These are phyloP conservation scores for Neoaliturus tenellus DNA, from an alignment of 2,888 invertebrate species.

Conservation along the genomic window DNA sequence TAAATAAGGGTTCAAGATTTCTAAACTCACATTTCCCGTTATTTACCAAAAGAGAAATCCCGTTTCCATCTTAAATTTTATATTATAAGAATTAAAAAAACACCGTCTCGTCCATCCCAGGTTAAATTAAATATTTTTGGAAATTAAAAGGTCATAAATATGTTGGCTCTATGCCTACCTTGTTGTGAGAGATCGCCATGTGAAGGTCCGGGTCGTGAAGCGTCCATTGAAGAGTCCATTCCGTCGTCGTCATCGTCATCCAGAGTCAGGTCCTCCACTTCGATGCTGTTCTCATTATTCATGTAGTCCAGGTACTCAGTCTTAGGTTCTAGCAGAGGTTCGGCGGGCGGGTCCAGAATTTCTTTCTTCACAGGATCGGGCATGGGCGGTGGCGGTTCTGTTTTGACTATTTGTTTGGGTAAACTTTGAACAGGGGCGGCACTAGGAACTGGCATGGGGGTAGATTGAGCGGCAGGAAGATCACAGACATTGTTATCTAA, in stretches of 20 bases:
- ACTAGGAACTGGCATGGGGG: constrained; percentile 61
- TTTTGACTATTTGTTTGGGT: constrained; percentile 71
- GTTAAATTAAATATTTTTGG: no score
- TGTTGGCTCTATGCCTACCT: constrained; percentile 72
- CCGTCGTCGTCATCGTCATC: constrained; percentile 77
- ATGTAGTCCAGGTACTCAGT: constrained; percentile 83
- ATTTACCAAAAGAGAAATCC: no score
- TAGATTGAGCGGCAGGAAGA: constrained; percentile 64
- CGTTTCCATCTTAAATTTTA: background rate
- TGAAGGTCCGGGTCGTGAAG: constrained; percentile 83
- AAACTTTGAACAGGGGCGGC: constrained; percentile 55
- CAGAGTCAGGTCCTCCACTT: constrained; percentile 85
- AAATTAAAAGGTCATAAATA: no score
- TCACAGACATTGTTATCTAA: constrained; percentile 66
- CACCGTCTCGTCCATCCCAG: no score
- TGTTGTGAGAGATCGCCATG: constrained; percentile 77
- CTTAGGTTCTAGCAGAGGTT: constrained; percentile 80
- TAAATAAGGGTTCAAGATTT: no score
- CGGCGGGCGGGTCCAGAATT: constrained; percentile 65
- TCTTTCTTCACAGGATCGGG: constrained; percentile 62
- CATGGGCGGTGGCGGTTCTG: constrained; percentile 36
- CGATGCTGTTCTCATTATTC: constrained; percentile 84
- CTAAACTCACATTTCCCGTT: no score
- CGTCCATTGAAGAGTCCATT: constrained; percentile 73
- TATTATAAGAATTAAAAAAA: no score